Evolutionary conservation across 2,113 vertebrate genomes (phyloP).

Genomic region (western clawed frog (Xenopus tropicalis)): UCB_Xtro_10.0 CM004452.2:18858001-18858500

Average conservation of each 20-base stretch:
- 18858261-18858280: conserved; percentile 62
- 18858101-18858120: too few species aligned
- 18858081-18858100: too few species aligned
- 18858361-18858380: neutral
- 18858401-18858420: too few species aligned
- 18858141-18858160: too few species aligned
- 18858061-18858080: too few species aligned
- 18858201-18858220: conserved; percentile 66
- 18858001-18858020: too few species aligned
- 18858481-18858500: conserved; percentile 56
- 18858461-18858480: conserved; percentile 62
- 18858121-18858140: too few species aligned
- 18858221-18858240: conserved; percentile 62
- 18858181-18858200: conserved; percentile 76
- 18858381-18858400: too few species aligned
- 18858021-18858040: too few species aligned
- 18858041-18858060: too few species aligned
- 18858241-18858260: conserved; percentile 71
- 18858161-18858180: conserved; percentile 68
- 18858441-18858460: conserved; percentile 67
- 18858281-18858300: conserved; percentile 66
- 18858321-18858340: conserved; percentile 68
- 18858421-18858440: conserved; percentile 62
- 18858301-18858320: conserved; percentile 70
- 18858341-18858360: conserved; percentile 36